phyloP scores from a whole-genome alignment of 1,140 invertebrate species.

The Riptortus pedestris region DNA sequence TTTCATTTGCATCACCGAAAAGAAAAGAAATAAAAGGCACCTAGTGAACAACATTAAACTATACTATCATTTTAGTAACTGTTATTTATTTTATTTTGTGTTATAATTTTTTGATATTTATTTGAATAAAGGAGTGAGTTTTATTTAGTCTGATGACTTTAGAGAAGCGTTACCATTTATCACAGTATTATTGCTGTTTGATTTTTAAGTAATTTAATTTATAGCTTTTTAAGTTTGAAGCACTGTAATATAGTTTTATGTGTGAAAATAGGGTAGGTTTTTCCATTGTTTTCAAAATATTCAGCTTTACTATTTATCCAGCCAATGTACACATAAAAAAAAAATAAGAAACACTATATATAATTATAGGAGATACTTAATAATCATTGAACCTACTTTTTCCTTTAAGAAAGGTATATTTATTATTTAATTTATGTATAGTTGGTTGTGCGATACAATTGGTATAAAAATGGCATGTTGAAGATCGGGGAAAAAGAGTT shows the following conservation, averaged over 20 bases:
- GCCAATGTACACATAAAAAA: not conserved
- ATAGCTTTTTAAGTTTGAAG: slow-evolving; percentile 11
- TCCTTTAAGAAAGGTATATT: slow-evolving; percentile 10
- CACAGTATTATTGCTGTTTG: slow-evolving; percentile 13
- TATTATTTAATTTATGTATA: slow-evolving; percentile 20
- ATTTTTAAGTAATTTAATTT: slow-evolving; percentile 11
- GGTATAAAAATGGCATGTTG: slow-evolving; percentile 9
- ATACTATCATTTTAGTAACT: not conserved
- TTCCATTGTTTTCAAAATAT: not conserved
- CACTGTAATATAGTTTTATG: slow-evolving; percentile 17
- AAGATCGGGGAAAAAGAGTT: slow-evolving; percentile 12
- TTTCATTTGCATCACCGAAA: not conserved
- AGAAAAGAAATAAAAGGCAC: not conserved
- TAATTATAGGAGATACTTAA: slow-evolving; percentile 13
- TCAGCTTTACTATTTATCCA: slow-evolving; percentile 11
- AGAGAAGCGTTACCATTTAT: slow-evolving; percentile 8
- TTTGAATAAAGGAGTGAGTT: slow-evolving; percentile 2
- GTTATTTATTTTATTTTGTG: not conserved
- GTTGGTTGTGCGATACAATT: slow-evolving; percentile 12
- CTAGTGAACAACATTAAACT: too few relatives aligned
- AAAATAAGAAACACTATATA: not conserved
- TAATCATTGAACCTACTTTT: not conserved
- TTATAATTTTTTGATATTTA: not conserved
- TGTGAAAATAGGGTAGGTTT: slow-evolving; percentile 10
- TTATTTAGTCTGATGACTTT: slow-evolving; percentile 15